Evolutionary conservation across 1,140 invertebrate species (phyloP), one percentile per base, ranked within the genome.

Genomic region (Bombus confusus): DNA sequence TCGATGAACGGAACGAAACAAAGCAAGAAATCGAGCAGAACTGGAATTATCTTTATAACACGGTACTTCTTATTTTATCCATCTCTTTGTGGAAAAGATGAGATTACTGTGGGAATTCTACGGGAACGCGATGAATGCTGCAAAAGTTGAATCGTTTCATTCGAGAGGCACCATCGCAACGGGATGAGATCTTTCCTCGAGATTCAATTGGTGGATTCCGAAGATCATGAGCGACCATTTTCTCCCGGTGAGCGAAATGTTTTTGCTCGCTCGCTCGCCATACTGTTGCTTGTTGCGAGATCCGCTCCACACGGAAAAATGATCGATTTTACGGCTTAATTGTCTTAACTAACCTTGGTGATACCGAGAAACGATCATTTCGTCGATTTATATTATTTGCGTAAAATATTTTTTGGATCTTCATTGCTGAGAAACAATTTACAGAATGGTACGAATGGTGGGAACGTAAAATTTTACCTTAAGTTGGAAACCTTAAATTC

Each of bases 151-250:
- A 47, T 68, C 28, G 28, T 52, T 25, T 10, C 37, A 25, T 76
- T 52, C 59, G 73, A 77, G 31, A 31, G 73, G 10, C 78, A 69
- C 43, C 77, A 80, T 72, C 15, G 25, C 52, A 66, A 80, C 69
- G 76, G 80, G 15, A 59, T 25, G 52, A 69, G 59, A 47, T 64
- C 68, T 52, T 57, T 71, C 77, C 80, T 39, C 31, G 85, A 25
- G 47, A 83, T 88, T 90, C 73, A 81, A 91, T 91, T 88, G 69
- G 76, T 64, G 80, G 68, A 78, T 83, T 68, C 68, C 71, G 57
- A 43, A 71, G 43, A 64, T 82, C 37, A 62, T 62, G 37, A 88
- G 80, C 83, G 69, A 76, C 82, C 80, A 90, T 90, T 90, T 85
- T 88, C 85, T 82, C 39, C n/a, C 62, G 28, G 37, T 43, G 34